These are phyloP conservation scores for Lepidocyrtoides sp. DNA, from an alignment of 2,888 invertebrate species.

Conservation along the genomic window DNA sequence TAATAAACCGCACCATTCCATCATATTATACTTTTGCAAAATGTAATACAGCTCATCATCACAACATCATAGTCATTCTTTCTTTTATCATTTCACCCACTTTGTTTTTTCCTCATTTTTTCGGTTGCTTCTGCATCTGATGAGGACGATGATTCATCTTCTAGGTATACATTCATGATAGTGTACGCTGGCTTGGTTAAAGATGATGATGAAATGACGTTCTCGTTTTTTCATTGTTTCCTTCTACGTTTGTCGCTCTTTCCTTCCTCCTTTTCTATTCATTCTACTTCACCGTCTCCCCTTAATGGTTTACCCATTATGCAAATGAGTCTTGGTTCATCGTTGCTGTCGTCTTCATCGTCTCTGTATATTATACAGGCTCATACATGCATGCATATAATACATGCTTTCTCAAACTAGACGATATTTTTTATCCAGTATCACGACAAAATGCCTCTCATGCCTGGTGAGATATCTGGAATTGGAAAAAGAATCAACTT, in stretches of 20 bases:
- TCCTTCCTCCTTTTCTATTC: conserved; percentile 75
- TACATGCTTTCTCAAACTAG: background rate
- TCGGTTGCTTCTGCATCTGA: background rate
- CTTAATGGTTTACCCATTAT: conserved; percentile 84
- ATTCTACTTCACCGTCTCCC: conserved; percentile 68
- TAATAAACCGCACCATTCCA: too few species aligned
- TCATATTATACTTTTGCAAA: conserved; percentile 81
- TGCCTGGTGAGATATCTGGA: background rate
- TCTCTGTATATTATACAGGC: conserved; percentile 39
- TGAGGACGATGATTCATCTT: conserved; percentile 32
- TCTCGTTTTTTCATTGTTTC: conserved; percentile 66
- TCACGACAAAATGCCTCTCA: background rate
- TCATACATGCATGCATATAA: background rate
- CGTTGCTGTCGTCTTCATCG: conserved; percentile 61
- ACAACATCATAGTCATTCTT: background rate
- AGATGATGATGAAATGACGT: conserved; percentile 51
- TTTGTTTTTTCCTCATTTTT: conserved; percentile 18
- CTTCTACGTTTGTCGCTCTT: conserved; percentile 78
- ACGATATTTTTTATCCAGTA: background rate
- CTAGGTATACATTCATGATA: background rate
- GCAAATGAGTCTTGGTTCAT: conserved; percentile 81
- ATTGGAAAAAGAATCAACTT: conserved; percentile 20
- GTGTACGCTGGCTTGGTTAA: background rate
- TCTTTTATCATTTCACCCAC: background rate
- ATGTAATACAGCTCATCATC: background rate